These are phyloP conservation scores for Nasonovia ribisnigri DNA, from an alignment of 2,888 invertebrate genomes.

Conservation along the genomic window DNA sequence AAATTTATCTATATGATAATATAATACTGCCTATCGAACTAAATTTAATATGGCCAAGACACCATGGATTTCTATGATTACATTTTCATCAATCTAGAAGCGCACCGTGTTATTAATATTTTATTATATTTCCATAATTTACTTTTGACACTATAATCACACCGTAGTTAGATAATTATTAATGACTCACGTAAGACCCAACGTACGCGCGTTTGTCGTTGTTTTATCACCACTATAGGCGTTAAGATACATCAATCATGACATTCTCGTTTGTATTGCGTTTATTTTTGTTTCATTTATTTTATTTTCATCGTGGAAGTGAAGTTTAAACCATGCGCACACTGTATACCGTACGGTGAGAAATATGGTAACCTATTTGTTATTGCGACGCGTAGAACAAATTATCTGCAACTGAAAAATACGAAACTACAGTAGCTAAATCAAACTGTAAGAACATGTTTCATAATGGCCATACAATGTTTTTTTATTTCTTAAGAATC, in stretches of 20 bases:
- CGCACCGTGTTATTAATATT: neutral
- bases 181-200: neutral
- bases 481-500: neutral
- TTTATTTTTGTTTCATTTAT: conserved; percentile 11
- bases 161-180: neutral
- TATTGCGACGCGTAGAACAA: neutral
- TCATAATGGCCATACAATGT: neutral
- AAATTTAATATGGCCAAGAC: neutral
- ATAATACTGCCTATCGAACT: neutral
- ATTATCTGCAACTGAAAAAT: neutral
- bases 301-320: neutral
- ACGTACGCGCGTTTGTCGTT: neutral
- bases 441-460: conserved; percentile 10
- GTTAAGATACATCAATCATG: neutral
- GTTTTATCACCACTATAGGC: neutral
- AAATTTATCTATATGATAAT: neutral
- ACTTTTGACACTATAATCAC: conserved; percentile 3
- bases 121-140: neutral
- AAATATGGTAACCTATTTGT: conserved; percentile 5
- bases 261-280: neutral
- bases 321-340: neutral
- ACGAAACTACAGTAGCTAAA: neutral
- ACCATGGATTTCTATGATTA: neutral
- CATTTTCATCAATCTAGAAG: neutral
- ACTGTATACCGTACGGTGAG: neutral